Base-by-base conservation (phyloP, 2,797 vertebrate genomes). In the Sylvia borin region DNA sequence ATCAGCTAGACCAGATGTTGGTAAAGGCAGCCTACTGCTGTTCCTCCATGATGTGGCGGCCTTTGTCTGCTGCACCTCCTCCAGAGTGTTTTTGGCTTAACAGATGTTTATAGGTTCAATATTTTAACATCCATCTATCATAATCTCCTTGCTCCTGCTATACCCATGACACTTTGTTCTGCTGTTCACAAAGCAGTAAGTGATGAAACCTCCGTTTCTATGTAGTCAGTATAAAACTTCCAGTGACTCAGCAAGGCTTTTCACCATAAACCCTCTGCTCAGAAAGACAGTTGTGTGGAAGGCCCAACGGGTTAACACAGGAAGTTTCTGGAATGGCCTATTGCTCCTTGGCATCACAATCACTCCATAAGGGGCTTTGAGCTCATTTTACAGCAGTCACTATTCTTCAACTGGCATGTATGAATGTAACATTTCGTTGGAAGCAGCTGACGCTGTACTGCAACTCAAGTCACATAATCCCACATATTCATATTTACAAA, bases 71-170 rank as follows among this genome's bases (percentile, higher is more conserved):
- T 80, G 68, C 70, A 84, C 58, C 73, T 90, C 76, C 88, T 94
- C 76, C 73, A 81, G 85, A 80, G 92, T 78, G 50, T 86, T 94
- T 94, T 96, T 93, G 92, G 72, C 78, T 91, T 95, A 95, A 88
- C 90, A 95, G 95, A 96, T 92, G 88, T 94, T 95, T 95, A 95
- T 72, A 83, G 42, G 86, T 68, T 90, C 78, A 80, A 11, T 78
- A 90, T 87, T 96, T 94, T 94, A 95, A 76, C 45, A 93, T 74
- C 47, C 85, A 93, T 90, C 93, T 95, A 90, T 95, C 93, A 93
- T 95, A 88, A 91, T 93, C 72, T 90, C 90, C 85, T 93, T 92
- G 72, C 70, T 90, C 54, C 76, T 75, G 26, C 31, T 88, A 71
- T 58, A 81, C 43, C 40, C 72, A 34, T 31, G 76, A 53, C 76